Percentiles rank a stretch among this genome's conserved stretches.
Conservation (phyloP, 2,797 vertebrate genomes). For the Coluber constrictor region DNA sequence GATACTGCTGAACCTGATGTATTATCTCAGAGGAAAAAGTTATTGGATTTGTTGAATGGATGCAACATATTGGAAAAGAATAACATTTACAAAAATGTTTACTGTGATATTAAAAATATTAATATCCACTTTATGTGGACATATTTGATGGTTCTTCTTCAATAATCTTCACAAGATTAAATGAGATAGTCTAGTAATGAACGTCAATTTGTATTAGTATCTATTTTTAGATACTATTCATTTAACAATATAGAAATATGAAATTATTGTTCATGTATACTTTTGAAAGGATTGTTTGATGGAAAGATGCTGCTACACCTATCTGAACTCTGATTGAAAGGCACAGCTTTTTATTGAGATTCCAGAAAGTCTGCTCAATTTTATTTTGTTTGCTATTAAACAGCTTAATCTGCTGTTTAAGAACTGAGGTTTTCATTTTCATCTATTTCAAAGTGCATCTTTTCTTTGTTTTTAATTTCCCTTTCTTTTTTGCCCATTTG, state of each 20-base stretch:
- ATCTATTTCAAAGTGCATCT: neutral
- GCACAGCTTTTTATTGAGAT: neutral
- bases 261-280: neutral
- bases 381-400: neutral
- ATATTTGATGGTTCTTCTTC: neutral
- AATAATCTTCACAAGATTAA: neutral
- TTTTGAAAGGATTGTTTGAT: neutral
- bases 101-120: slow-evolving; percentile 18
- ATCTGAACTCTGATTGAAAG: neutral
- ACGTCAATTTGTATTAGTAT: neutral
- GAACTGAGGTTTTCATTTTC: neutral
- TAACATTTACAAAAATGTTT: slow-evolving; percentile 39
- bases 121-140: neutral
- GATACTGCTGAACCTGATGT: slow-evolving; percentile 36
- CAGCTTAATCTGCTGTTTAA: neutral
- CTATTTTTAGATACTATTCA: neutral
- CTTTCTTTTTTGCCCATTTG: neutral
- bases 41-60: slow-evolving; percentile 47
- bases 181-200: neutral
- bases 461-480: neutral
- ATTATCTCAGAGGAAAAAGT: slow-evolving; percentile 38
- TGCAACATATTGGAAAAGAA: slow-evolving; percentile 38
- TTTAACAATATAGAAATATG: neutral
- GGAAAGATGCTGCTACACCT: neutral
- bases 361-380: neutral